phyloP scores from a whole-genome alignment of 92 coral and sea anemone species.

The Porites divaricata region DNA sequence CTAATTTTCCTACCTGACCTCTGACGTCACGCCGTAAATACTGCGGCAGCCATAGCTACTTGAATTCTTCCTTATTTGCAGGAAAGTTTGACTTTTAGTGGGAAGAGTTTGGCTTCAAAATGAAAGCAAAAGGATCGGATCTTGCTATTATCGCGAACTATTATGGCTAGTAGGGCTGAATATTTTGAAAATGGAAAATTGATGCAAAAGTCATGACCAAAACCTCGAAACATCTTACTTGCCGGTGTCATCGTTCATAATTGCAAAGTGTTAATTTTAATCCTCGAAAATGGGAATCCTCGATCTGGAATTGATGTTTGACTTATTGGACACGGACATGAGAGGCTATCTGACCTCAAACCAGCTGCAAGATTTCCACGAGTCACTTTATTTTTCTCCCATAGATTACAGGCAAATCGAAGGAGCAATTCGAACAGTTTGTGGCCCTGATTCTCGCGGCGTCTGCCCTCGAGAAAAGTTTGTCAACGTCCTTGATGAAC shows the following conservation, averaged over 20 bases:
- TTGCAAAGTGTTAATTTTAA: background rate
- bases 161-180: slow-evolving; percentile 8
- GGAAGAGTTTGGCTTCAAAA: background rate
- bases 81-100: slow-evolving; percentile 10
- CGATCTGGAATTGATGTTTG: slow-evolving; percentile 94
- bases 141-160: background rate
- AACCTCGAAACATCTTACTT: background rate
- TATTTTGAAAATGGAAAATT: background rate
- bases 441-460: slow-evolving; percentile 86
- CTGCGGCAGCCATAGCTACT: slow-evolving; percentile 56
- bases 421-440: slow-evolving; percentile 77
- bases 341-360: slow-evolving; percentile 78
- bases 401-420: slow-evolving; percentile 88
- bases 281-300: slow-evolving; percentile 90
- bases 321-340: slow-evolving; percentile 83
- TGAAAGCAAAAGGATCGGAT: background rate
- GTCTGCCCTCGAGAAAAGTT: slow-evolving; percentile 88
- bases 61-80: slow-evolving; percentile 21
- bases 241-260: background rate
- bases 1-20: slow-evolving; percentile 10
- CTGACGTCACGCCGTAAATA: slow-evolving; percentile 58
- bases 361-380: slow-evolving; percentile 87
- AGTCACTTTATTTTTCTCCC: slow-evolving; percentile 72
- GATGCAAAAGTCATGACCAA: background rate
- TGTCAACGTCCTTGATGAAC: slow-evolving; percentile 75